Evolutionary conservation across 2,113 vertebrate genomes (phyloP), one percentile per base, ranked within the genome.

Genomic region (Serinus canaria): DNA sequence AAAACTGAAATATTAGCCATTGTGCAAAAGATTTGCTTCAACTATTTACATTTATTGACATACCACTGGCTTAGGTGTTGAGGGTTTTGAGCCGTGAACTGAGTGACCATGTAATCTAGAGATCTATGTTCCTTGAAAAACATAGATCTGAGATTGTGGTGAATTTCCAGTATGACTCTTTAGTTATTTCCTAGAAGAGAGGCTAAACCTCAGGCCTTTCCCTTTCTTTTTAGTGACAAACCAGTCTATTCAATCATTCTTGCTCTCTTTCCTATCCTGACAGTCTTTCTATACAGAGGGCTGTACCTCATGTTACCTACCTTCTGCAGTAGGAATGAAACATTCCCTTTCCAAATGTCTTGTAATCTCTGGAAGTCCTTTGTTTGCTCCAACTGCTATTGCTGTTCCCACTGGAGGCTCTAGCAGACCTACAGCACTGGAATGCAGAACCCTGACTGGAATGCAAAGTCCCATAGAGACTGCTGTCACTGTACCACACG

Each of bases 111-210:
- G 47, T 60, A 84, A 41, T 62, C 52, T 67, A 84, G 47, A 87
- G 35, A 55, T 79, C 43, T 62, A 11, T 53, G 18, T 52, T 81
- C 31, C 22, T 62, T 78, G 46, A 70, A 77, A 62, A 23, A 69
- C 43, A 43, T 4, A 31, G 31, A 50, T 37, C 62, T 73, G 46
- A 78, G 52, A 52, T 43, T 30, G 31, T 63, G 24, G 28, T 73
- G 73, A 82, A 43, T 68, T 87, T 92, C 31, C 50, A 87, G 49
- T 81, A 87, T 58, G 33, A 60, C 62, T 73, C 22, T 77, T 60
- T 8, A 70, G 8, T 13, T 83, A 46, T 81, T 77, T 87, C 43
- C 62, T 70, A 44, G 19, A 73, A 64, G 24, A 69, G 60, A 74
- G 28, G 22, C 43, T 89, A 30, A 35, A 73, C 12, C 21, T 81